These are phyloP conservation scores for Labia minor DNA, from an alignment of 2,888 invertebrate genomes.

Conservation along the genomic window DNA sequence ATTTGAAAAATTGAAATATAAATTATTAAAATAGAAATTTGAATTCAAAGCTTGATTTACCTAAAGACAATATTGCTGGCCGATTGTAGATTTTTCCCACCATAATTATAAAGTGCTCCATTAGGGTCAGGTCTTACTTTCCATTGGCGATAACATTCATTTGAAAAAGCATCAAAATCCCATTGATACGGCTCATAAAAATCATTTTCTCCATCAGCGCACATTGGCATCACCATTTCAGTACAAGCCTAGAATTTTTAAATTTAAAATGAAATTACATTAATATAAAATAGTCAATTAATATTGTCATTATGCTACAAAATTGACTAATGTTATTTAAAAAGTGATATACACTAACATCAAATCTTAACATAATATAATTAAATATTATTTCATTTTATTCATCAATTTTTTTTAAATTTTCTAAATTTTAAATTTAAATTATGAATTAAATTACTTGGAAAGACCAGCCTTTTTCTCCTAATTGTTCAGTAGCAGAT, in stretches of 20 bases:
- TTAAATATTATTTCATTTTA: too few relatives aligned
- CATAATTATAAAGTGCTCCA: slow-evolving; percentile 64
- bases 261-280: background rate
- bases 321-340: too few relatives aligned
- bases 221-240: slow-evolving; percentile 96
- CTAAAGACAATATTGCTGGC: slow-evolving; percentile 49
- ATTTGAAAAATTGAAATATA: background rate
- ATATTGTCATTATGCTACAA: background rate
- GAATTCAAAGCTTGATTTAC: too few relatives aligned
- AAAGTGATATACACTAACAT: background rate
- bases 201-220: slow-evolving; percentile 60
- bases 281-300: background rate
- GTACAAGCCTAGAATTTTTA: slow-evolving; percentile 61
- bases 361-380: too few relatives aligned
- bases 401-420: too few relatives aligned
- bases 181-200: slow-evolving; percentile 73
- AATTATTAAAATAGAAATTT: too few relatives aligned
- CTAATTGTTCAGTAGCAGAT: slow-evolving; percentile 46
- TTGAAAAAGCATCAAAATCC: slow-evolving; percentile 55
- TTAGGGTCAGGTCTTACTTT: slow-evolving; percentile 55
- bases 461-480: slow-evolving; percentile 66
- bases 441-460: too few relatives aligned
- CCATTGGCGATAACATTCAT: slow-evolving; percentile 57
- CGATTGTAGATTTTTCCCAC: slow-evolving; percentile 59
- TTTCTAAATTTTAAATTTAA: too few relatives aligned